Evolutionary conservation across 2,888 invertebrate species (phyloP), one percentile per base, ranked within the genome.

Genomic region (Acheta domesticus): DNA sequence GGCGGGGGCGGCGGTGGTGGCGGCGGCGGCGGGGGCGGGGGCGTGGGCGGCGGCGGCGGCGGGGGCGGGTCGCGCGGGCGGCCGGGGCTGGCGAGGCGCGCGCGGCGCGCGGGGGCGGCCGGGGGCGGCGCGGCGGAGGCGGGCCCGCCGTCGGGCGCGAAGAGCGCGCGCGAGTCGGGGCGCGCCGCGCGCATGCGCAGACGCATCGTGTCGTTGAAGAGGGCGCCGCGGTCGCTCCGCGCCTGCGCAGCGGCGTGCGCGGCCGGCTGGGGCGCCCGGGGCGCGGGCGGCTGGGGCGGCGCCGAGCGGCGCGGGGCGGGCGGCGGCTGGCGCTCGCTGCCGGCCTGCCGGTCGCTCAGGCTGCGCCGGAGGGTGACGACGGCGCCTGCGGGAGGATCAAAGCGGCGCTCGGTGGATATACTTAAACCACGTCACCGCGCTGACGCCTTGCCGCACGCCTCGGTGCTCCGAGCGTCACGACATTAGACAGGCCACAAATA

Each of bases 121-220:
- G 79, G 12, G 81, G 78, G 50, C 79, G 76, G 23, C 78, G 80
- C 82, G 83, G 74, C 16, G 78, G 78, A 2, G 82, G 82, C 48
- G 82, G 82, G 49, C 81, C 77, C 81, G 80, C 79, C 12, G 82
- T 77, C 75, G 78, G 76, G 48, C 79, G 89, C 86, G 86, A 93
- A 93, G 82, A 91, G 89, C 86, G 91, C 90, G 85, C 91, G 89
- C 36, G 91, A 89, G 85, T 92, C 90, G 74, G 89, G 89, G 85
- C 86, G 83, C 14, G 82, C 82, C 48, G 84, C 83, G 79, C 87
- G 86, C 79, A 92, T 89, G 83, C 95, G 90, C 83, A 96, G 88
- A 48, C 95, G 93, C 93, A 95, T 96, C 48, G 95, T 95, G 86
- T 96, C 96, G 85, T 93, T 89, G 86, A 94, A 94, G 81, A 92